phyloP scores from a whole-genome alignment of 2,888 invertebrate genomes.

The Glyphotaelius pellucidus region DNA sequence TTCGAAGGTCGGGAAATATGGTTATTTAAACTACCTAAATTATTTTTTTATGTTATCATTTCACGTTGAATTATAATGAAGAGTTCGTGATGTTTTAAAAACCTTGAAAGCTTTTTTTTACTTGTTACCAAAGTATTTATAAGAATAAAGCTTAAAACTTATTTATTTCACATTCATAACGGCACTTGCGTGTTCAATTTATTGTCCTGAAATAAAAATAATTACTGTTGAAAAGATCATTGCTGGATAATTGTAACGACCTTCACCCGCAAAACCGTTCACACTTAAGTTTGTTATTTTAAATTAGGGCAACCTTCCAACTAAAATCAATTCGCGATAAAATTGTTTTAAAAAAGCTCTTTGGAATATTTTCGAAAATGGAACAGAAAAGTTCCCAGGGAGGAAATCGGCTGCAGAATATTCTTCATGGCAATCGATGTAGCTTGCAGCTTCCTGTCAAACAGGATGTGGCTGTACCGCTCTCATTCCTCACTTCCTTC shows the following conservation, averaged over 20 bases:
- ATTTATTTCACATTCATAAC: neutral
- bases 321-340: neutral
- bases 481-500: constrained; percentile 17
- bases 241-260: neutral
- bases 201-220: neutral
- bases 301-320: neutral
- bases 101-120: neutral
- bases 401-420: neutral
- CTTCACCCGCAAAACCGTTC: neutral
- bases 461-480: constrained; percentile 23
- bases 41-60: neutral
- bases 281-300: neutral
- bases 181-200: neutral
- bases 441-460: constrained; percentile 26
- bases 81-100: neutral
- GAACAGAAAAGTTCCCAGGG: neutral
- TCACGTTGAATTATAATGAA: neutral
- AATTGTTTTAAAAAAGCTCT: neutral
- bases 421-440: constrained; percentile 17
- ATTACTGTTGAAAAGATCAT: neutral
- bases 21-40: neutral
- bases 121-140: neutral
- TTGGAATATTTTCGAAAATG: neutral
- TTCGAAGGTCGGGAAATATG: neutral
- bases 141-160: neutral